Evolutionary conservation across 2,113 vertebrate species (phyloP).

Genomic region (Atractosteus spatula): DNA sequence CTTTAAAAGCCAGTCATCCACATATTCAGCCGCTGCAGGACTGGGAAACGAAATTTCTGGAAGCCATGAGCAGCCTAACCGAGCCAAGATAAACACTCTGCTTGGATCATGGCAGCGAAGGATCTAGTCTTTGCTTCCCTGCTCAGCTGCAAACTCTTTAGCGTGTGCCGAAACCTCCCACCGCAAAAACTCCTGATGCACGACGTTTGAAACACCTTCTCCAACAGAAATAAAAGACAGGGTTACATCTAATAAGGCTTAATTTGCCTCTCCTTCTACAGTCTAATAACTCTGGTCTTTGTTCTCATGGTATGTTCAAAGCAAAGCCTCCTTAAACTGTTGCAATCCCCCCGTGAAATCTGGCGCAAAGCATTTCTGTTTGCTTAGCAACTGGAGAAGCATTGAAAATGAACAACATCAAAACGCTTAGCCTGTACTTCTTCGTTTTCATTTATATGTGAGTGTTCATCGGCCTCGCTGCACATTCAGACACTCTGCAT

Average conservation of each 20-base stretch:
- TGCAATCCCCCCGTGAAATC: constrained; percentile 9
- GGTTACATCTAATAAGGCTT: constrained; percentile 27
- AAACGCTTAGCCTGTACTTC: too few species aligned
- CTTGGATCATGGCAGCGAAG: constrained; percentile 14
- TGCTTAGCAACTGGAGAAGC: not conserved
- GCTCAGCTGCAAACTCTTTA: constrained; percentile 13
- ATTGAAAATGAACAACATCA: too few species aligned
- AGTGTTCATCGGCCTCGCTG: too few species aligned
- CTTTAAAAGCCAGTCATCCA: constrained; percentile 1
- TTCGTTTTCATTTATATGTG: too few species aligned
- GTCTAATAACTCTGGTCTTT: constrained; percentile 26
- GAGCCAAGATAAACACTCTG: constrained; percentile 26
- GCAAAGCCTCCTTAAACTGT: constrained; percentile 2
- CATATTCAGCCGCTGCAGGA: constrained; percentile 9
- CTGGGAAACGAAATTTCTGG: constrained; percentile 13
- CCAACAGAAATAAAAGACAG: constrained; percentile 30
- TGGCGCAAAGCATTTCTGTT: constrained; percentile 13
- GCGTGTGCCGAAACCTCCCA: constrained; percentile 13
- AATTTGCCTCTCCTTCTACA: constrained; percentile 16
- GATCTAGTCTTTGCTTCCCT: constrained; percentile 12
- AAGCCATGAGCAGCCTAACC: constrained; percentile 11
- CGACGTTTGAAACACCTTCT: constrained; percentile 18
- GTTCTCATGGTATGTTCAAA: constrained; percentile 13
- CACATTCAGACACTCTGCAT: too few species aligned
- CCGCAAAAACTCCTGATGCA: constrained; percentile 21